A percentile compares a stretch with the other conserved stretches of the same genome.
phyloP scores from a whole-genome alignment of 1,140 invertebrate genomes.

The Platyscapa corneri region DNA sequence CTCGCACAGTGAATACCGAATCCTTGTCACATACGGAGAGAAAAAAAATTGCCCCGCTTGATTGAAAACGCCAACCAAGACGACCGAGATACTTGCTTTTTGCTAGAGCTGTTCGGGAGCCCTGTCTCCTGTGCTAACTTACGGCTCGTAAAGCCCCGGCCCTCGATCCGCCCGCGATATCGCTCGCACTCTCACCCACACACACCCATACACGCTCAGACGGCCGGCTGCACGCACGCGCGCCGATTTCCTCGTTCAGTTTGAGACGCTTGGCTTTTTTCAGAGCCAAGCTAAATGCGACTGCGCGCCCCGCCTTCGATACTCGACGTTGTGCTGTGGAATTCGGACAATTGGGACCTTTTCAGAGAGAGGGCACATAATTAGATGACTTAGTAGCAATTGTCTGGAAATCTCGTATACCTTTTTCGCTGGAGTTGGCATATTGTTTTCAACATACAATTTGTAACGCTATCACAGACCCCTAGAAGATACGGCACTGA shows the following conservation, averaged over 20 bases:
- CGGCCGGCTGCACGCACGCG: constrained; percentile 27
- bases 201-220: not conserved
- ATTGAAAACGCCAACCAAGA: no score
- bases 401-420: not conserved
- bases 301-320: constrained; percentile 2
- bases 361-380: no score
- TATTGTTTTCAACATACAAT: no score
- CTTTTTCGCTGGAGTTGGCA: not conserved
- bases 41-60: no score
- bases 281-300: not conserved
- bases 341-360: no score
- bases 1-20: no score
- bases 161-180: not conserved
- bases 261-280: not conserved
- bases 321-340: not conserved
- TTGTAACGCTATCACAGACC: no score
- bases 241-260: not conserved
- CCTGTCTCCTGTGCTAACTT: not conserved
- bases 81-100: not conserved
- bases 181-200: not conserved
- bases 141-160: not conserved
- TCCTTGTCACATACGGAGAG: no score
- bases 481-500: no score
- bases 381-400: no score
- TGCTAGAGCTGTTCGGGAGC: not conserved